Percentiles rank a stretch among this genome's conserved stretches.
These are phyloP conservation scores for Callopanchax toddi DNA, from an alignment of 2,113 vertebrate species.

Conservation along the genomic window DNA sequence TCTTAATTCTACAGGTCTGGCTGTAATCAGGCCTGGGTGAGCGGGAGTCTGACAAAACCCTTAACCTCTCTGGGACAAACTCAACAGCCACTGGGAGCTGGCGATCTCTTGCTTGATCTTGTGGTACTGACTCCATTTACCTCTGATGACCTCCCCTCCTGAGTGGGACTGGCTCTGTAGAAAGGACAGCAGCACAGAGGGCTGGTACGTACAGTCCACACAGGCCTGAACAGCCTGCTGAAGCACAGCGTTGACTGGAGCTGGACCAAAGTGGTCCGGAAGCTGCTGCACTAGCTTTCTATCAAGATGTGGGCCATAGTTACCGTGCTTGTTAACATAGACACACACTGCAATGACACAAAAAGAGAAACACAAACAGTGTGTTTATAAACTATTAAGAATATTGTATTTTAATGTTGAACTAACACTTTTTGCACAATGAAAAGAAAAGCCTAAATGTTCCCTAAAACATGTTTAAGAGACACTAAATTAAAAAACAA, in stretches of 20 bases:
- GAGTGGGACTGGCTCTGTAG: constrained; percentile 92
- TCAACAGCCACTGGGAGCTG: too few species aligned
- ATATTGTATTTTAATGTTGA: too few species aligned
- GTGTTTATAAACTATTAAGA: too few species aligned
- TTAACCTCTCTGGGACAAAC: too few species aligned
- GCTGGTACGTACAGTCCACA: constrained; percentile 91
- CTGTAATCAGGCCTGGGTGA: too few species aligned
- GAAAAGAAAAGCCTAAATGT: neutral
- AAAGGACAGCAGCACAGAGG: constrained; percentile 89
- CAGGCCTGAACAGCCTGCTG: constrained; percentile 94
- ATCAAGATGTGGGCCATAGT: constrained; percentile 90
- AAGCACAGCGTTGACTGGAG: constrained; percentile 92
- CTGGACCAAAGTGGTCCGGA: constrained; percentile 94
- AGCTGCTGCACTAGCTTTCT: constrained; percentile 91
- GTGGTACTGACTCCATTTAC: constrained; percentile 65
- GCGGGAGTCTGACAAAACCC: too few species aligned
- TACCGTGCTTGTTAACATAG: constrained; percentile 94
- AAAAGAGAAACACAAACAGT: too few species aligned
- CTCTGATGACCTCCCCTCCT: constrained; percentile 93
- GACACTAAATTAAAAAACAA: too few species aligned
- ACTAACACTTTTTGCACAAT: neutral
- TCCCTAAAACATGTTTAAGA: too few species aligned
- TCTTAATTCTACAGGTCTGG: too few species aligned
- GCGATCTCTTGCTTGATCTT: too few species aligned
- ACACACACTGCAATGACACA: constrained; percentile 86